Conservation (phyloP, 2,113 vertebrate genomes). For the Gracilinanus agilis region DNA sequence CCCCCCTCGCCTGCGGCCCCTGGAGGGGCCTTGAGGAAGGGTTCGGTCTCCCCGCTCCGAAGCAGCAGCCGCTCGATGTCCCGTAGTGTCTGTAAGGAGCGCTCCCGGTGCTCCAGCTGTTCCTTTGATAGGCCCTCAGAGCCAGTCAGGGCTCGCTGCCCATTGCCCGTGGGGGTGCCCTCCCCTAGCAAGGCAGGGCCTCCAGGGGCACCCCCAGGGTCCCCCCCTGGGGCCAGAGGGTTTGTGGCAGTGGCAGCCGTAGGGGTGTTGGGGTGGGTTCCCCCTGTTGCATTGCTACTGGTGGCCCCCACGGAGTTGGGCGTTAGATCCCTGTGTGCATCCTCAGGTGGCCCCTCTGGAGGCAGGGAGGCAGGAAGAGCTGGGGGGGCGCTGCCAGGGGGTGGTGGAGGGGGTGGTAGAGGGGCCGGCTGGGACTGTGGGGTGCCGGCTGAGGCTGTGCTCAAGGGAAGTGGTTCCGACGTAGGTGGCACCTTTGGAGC, state of each 20-base stretch:
- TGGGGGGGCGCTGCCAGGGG: constrained; percentile 81
- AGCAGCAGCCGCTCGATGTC: constrained; percentile 96
- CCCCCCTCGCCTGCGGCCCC: constrained; percentile 74
- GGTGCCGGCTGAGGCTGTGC: constrained; percentile 88
- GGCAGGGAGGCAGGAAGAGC: constrained; percentile 74
- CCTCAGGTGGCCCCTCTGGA: constrained; percentile 82
- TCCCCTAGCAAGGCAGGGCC: constrained; percentile 80
- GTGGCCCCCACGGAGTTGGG: constrained; percentile 87
- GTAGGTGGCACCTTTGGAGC: constrained; percentile 87
- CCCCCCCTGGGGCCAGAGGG: constrained; percentile 80
- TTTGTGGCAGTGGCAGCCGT: constrained; percentile 73
- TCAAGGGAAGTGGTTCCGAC: constrained; percentile 88
- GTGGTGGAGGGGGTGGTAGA: constrained; percentile 74
- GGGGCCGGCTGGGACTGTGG: constrained; percentile 90
- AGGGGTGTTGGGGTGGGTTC: constrained; percentile 84
- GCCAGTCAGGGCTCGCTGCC: constrained; percentile 79
- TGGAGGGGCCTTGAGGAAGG: constrained; percentile 83
- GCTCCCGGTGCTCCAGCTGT: constrained; percentile 96
- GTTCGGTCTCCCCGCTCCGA: constrained; percentile 87
- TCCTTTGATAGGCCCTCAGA: constrained; percentile 94
- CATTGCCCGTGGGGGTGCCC: constrained; percentile 76
- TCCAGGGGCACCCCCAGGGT: constrained; percentile 34
- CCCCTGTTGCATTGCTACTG: constrained; percentile 80
- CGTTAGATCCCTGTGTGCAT: constrained; percentile 84
- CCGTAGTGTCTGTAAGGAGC: constrained; percentile 95